Conservation (phyloP, 2,113 vertebrate genomes). For the Epinephelus lanceolatus region DNA sequence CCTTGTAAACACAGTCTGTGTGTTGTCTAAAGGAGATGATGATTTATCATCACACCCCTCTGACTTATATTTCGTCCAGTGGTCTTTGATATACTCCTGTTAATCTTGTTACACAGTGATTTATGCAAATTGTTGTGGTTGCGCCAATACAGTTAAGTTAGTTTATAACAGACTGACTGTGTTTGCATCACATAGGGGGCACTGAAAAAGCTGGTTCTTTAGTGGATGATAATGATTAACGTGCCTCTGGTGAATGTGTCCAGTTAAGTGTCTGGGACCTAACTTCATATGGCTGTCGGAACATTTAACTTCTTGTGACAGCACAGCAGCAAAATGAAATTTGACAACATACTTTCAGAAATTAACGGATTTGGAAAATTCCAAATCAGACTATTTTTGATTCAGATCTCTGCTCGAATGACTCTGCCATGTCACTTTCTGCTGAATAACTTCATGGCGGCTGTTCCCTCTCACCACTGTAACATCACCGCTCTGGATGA, state of each 20-base stretch:
- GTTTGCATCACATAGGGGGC: too few species aligned
- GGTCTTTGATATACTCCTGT: too few species aligned
- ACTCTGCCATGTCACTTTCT: conserved; percentile 91
- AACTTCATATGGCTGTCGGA: not conserved
- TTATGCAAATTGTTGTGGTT: too few species aligned
- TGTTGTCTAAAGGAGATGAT: too few species aligned
- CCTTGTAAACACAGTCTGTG: too few species aligned
- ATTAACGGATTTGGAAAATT: conserved; percentile 79
- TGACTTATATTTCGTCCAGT: too few species aligned
- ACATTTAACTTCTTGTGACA: not conserved
- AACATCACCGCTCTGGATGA: conserved; percentile 78
- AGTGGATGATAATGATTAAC: conserved; percentile 57
- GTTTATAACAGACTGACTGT: too few species aligned
- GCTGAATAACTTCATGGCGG: conserved; percentile 91
- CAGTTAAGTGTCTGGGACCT: not conserved
- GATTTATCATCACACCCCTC: too few species aligned
- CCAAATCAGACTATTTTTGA: conserved; percentile 66
- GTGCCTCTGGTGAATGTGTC: conserved; percentile 38
- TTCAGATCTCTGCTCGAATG: conserved; percentile 83
- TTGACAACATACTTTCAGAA: conserved; percentile 74
- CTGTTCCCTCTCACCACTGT: conserved; percentile 89
- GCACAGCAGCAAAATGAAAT: conserved; percentile 72
- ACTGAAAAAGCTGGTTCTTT: too few species aligned
- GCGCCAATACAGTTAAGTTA: too few species aligned
- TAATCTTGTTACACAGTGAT: too few species aligned